phyloP scores from a whole-genome alignment of 2,888 invertebrate genomes.

The Orthonevra nobilis region DNA sequence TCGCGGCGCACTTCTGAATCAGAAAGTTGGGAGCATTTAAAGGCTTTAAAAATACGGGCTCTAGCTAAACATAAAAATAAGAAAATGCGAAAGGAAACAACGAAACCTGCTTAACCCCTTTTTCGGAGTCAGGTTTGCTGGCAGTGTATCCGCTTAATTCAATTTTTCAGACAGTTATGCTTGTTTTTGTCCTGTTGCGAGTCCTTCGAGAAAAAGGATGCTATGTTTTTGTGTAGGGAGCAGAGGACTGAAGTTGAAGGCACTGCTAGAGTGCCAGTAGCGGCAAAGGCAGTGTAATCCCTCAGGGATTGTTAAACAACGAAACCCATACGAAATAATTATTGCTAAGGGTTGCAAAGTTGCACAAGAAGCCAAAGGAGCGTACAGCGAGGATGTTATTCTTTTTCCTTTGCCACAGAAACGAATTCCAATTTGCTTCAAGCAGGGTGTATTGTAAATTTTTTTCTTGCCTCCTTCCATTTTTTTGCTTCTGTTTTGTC shows the following conservation, averaged over 20 bases:
- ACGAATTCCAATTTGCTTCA: constrained; percentile 59
- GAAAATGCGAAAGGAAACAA: background rate
- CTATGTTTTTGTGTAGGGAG: too few relatives aligned
- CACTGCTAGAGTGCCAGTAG: background rate
- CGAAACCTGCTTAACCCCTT: constrained; percentile 17
- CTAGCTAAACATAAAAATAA: background rate
- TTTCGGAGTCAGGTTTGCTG: constrained; percentile 21
- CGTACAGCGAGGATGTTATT: too few relatives aligned
- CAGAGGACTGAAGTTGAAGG: too few relatives aligned
- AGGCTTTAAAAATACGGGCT: too few relatives aligned
- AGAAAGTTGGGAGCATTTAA: too few relatives aligned
- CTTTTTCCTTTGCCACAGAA: constrained; percentile 39
- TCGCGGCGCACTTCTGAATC: too few relatives aligned
- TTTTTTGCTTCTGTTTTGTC: background rate
- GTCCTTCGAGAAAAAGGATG: too few relatives aligned
- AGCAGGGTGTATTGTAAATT: too few relatives aligned
- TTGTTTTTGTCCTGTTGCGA: constrained; percentile 7
- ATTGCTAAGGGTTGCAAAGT: constrained; percentile 42
- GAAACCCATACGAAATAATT: constrained; percentile 52
- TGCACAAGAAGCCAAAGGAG: constrained; percentile 17
- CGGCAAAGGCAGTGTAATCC: constrained; percentile 4
- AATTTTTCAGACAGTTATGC: constrained; percentile 37
- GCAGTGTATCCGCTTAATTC: constrained; percentile 46
- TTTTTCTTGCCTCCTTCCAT: background rate
- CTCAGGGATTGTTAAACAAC: constrained; percentile 22